Base-by-base conservation (phyloP, 2,113 vertebrate species). In the Vanacampus margaritifer region DNA sequence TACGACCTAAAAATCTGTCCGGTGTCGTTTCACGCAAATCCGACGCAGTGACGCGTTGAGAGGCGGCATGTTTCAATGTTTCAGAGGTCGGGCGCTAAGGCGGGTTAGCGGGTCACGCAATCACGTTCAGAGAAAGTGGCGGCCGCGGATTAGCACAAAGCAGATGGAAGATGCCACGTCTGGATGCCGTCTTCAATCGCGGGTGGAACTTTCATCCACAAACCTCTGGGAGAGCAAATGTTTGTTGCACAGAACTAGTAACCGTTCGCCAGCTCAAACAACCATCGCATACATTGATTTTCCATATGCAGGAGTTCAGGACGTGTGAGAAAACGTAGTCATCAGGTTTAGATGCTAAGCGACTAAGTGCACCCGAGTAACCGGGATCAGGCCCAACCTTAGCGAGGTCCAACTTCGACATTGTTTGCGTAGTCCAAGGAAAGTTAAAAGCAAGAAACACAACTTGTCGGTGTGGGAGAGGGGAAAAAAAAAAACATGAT, bases 81-180 rank as follows among this genome's bases (percentile, higher is more conserved):
- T 54, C 23, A 26, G 53, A 54, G 2, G 53, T 54, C 24, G 7
- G 14, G 59, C 37, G 28, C 60, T 69, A 67, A 65, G 77, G 72
- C 74, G 65, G 82, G 89, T 88, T 83, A 88, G 65, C 73, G 79
- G 90, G 88, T 90, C 88, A 86, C 60, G 62, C 76, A 88, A 88
- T 88, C 88, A 83, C 73, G 73, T 71, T 57, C 70, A 9, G 17
- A 11, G 17, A 74, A 72, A 82, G 83, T 69, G 70, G 78, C 39
- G 2, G 71, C 78, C 43, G 1, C 66, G 79, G 89, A 89, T 90
- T 89, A 87, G 76, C 35, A 70, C 73, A 70, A 87, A 83, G 24
- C 91, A 89, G 87, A 72, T 78, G 41, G 61, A 61, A 75, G 63
- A 51, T 10, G 3, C 43, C 21, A n/a, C 2, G 23, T 65, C 45